A percentile compares a stretch with the other conserved stretches of the same genome.
Conservation (phyloP, 1,140 invertebrate genomes). For the Tachypleus tridentatus region DNA sequence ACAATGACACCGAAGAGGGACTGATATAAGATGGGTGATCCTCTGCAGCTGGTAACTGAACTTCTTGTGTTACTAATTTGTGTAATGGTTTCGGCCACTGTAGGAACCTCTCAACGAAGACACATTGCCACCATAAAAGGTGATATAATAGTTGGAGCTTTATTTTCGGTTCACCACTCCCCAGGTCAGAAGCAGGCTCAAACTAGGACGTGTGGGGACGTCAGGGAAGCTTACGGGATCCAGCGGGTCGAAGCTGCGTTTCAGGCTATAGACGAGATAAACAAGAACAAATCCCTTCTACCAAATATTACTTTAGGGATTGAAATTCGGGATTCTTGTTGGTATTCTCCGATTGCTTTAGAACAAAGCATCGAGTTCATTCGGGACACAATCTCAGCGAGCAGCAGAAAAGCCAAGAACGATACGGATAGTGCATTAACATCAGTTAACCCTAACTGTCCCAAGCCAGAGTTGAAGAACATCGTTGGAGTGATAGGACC, state of each 20-base stretch:
- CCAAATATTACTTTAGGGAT: constrained; percentile 54
- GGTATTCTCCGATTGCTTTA: constrained; percentile 56
- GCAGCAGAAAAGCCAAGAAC: no score
- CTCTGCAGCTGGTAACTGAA: no score
- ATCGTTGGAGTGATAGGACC: constrained; percentile 57
- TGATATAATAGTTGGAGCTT: constrained; percentile 56
- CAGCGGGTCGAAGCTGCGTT: constrained; percentile 59
- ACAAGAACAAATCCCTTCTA: constrained; percentile 35
- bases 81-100: no score
- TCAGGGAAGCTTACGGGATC: constrained; percentile 63
- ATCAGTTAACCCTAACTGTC: constrained; percentile 15
- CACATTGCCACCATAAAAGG: constrained; percentile 29
- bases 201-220: constrained; percentile 45
- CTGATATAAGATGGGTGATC: no score
- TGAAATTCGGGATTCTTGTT: constrained; percentile 67
- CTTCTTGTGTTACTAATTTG: no score
- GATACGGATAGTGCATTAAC: neutral
- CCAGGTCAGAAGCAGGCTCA: constrained; percentile 43
- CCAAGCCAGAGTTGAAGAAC: constrained; percentile 35
- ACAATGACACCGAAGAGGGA: no score
- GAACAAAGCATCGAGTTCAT: constrained; percentile 65
- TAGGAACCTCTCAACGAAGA: no score
- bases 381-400: constrained; percentile 48
- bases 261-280: constrained; percentile 44
- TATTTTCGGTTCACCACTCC: constrained; percentile 57